Evolutionary conservation across 2,888 invertebrate species (phyloP), one percentile per base, ranked within the genome.

Genomic region (Habroteleia sp.): DNA sequence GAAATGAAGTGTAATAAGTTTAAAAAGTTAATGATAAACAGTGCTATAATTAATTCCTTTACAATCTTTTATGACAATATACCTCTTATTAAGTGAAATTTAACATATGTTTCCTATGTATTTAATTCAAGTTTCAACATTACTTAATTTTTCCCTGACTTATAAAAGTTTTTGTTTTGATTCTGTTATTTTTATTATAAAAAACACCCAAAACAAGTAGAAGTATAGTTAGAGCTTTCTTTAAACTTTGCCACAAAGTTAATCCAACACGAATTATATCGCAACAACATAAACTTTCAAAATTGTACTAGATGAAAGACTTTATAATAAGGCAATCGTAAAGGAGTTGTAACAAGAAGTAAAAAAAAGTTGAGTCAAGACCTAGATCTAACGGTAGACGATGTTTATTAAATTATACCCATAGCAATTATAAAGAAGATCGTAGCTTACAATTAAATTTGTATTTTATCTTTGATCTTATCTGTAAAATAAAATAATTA

Each of bases 271-370:
- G 31, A 33, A 41, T 58, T 58, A 58, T 50, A 42, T 52, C 23
- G 44, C 17, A 31, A 54, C 65, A 71, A 65, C 16, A 48, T 65
- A 65, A 76, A 76, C 68, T 76, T 76, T 58, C 60, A 60, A 73
- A 73, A 73, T 52, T 56, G 39, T 41, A 44, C 68, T 63, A 52
- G 52, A 68, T 63, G 63, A 68, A 76, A 62, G 66, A 72, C 66
- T 76, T 66, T 72, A 56, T 66, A 62, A 66, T 50, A 60, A 41
- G 39, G 42, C 48, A 23, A 46, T 29, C 10, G 35, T 8, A 16
- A 10, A 33, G 52, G 23, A 52, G 29, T 50, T 52, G 42, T 10
- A 35, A 63, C 29, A 46, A 60, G 46, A 25, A 35, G 31, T 13
- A n/a, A 33, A 13, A 56, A 23, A 56, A 56, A 56, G 33, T 7